A percentile compares a stretch with the other conserved stretches of the same genome.
phyloP scores from a whole-genome alignment of 2,888 invertebrate species.

The Colletes collaris region DNA sequence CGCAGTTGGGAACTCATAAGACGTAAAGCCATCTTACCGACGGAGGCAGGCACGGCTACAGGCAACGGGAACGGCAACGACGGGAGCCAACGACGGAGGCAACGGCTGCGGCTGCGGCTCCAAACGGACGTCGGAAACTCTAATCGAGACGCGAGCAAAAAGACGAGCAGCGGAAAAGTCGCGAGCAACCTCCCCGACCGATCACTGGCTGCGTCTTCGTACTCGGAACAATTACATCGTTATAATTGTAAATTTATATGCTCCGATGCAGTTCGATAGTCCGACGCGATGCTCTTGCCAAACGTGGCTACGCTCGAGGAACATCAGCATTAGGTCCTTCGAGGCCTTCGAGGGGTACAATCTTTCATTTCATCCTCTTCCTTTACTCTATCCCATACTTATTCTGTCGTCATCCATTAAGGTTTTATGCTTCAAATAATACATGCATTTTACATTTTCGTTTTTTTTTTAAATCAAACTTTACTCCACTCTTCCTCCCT shows the following conservation, averaged over 20 bases:
- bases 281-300: neutral
- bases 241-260: neutral
- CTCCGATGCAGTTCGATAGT: neutral
- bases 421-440: too few relatives aligned
- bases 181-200: neutral
- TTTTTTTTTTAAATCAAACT: too few relatives aligned
- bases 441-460: too few relatives aligned
- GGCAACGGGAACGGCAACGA: slow-evolving; percentile 29
- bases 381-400: too few relatives aligned
- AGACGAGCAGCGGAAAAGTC: slow-evolving; percentile 53
- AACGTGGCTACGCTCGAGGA: too few relatives aligned
- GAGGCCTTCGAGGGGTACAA: too few relatives aligned
- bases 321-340: too few relatives aligned
- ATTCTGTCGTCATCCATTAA: too few relatives aligned
- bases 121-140: slow-evolving; percentile 55
- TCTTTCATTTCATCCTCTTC: too few relatives aligned
- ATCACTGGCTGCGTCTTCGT: slow-evolving; percentile 7
- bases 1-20: slow-evolving; percentile 82
- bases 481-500: too few relatives aligned
- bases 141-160: slow-evolving; percentile 46
- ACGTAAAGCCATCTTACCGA: slow-evolving; percentile 75
- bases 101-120: slow-evolving; percentile 44
- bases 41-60: slow-evolving; percentile 12
- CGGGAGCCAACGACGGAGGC: slow-evolving; percentile 28
- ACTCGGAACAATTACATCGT: neutral